Conservation (phyloP, 2,113 vertebrate genomes). For the Lepus europaeus region DNA sequence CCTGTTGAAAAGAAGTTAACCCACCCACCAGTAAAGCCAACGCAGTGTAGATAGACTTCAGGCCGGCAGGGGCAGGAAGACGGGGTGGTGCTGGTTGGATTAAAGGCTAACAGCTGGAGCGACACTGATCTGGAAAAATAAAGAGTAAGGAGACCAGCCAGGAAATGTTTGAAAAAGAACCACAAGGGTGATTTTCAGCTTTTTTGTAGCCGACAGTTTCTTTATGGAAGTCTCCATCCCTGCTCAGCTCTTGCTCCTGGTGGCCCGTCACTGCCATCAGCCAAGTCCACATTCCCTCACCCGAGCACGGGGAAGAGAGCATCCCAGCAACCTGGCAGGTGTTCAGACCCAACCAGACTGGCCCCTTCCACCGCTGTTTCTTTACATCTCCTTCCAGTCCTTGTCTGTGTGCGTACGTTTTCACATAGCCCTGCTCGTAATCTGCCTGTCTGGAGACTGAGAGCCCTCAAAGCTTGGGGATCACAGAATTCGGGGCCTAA, state of each 20-base stretch:
- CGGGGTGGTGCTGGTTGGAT: not conserved
- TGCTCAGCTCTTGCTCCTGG: not conserved
- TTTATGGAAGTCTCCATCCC: conserved; percentile 10
- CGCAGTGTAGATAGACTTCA: not conserved
- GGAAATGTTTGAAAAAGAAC: not conserved
- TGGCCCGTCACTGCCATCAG: not conserved
- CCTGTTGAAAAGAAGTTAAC: not conserved
- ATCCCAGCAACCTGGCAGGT: not conserved
- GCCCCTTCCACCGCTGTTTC: fast-evolving
- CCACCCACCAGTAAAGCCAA: not conserved
- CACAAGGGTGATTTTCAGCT: not conserved
- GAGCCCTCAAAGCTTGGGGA: not conserved
- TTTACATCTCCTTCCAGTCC: not conserved
- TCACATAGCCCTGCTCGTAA: fast-evolving
- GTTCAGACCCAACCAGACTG: not conserved
- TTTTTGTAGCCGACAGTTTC: not conserved
- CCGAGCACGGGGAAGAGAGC: not conserved
- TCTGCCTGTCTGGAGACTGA: fast-evolving
- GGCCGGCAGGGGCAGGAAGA: no score
- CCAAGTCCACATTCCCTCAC: not conserved
- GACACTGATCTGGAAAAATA: not conserved
- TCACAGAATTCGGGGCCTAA: not conserved
- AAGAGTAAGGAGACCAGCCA: not conserved
- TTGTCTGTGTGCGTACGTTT: fast-evolving
- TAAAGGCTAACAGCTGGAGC: not conserved